Conservation (phyloP, 2,888 invertebrate species). For the Drosophila mimetica region DNA sequence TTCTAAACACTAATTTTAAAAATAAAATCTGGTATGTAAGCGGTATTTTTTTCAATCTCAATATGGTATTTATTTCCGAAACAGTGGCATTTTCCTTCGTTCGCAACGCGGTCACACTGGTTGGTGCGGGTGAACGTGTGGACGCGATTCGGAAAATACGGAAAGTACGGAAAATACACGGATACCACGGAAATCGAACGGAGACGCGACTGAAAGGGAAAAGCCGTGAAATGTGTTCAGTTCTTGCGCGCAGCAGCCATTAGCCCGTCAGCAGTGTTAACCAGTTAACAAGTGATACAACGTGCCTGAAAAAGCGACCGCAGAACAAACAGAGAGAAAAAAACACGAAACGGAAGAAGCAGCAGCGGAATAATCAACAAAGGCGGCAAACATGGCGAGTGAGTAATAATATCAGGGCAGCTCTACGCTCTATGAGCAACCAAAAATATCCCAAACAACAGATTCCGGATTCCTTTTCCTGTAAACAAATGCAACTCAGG, state of each 20-base stretch:
- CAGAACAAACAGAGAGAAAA: slow-evolving; percentile 17
- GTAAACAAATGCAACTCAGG: slow-evolving; percentile 75
- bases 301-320: slow-evolving; percentile 38
- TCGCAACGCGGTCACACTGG: neutral
- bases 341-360: slow-evolving; percentile 23
- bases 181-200: slow-evolving; percentile 2
- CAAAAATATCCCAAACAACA: slow-evolving; percentile 4
- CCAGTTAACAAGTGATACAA: slow-evolving; percentile 46
- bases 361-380: slow-evolving; percentile 49
- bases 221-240: slow-evolving; percentile 70
- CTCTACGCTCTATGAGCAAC: slow-evolving; percentile 24
- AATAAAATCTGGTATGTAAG: too few species aligned
- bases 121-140: slow-evolving; percentile 12
- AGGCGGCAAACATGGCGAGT: slow-evolving; percentile 77
- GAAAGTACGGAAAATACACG: slow-evolving; percentile 1
- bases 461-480: slow-evolving; percentile 35
- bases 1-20: too few species aligned
- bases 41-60: too few species aligned
- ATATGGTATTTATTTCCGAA: too few species aligned
- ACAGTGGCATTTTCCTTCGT: neutral
- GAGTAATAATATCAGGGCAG: slow-evolving; percentile 68
- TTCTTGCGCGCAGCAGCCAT: slow-evolving; percentile 44
- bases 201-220: slow-evolving; percentile 13
- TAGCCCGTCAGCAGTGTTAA: slow-evolving; percentile 42
- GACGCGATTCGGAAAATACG: slow-evolving; percentile 8